Evolutionary conservation across 2,888 invertebrate species (phyloP).

Genomic region (Prosopocoilus inquinatus): DNA sequence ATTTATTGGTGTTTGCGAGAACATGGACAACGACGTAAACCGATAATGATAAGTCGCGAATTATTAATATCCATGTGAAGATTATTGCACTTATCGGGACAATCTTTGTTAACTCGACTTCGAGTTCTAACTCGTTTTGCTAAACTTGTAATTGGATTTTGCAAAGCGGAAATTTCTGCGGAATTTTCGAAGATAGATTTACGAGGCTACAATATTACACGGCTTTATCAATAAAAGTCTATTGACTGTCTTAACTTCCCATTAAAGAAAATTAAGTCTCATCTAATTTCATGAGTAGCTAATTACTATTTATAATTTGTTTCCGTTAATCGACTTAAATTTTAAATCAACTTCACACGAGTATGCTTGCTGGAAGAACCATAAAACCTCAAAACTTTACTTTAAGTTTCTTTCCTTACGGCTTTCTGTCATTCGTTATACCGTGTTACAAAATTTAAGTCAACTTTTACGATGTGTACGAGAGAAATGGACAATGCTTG

Average conservation of each 20-base stretch:
- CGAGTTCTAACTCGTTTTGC: constrained; percentile 27
- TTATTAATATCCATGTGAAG: constrained; percentile 30
- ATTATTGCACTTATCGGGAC: constrained; percentile 31
- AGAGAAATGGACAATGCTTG: no score
- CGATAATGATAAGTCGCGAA: constrained; percentile 33
- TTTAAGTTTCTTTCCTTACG: no score
- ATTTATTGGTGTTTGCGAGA: background rate
- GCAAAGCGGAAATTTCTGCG: constrained; percentile 27
- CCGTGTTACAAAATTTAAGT: no score
- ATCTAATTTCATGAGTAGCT: no score
- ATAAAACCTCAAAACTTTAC: no score
- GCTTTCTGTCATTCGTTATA: no score
- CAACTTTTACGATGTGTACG: no score
- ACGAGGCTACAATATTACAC: constrained; percentile 13
- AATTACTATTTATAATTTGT: no score
- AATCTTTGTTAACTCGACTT: constrained; percentile 29
- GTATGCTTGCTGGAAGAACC: no score
- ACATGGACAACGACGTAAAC: constrained; percentile 5
- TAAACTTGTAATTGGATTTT: constrained; percentile 32
- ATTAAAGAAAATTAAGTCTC: no score
- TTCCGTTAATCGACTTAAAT: no score
- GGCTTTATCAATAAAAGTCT: constrained; percentile 7
- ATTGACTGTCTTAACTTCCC: background rate
- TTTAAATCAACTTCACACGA: no score
- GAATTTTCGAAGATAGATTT: constrained; percentile 22